These are phyloP conservation scores for Stenurella melanura DNA, from an alignment of 2,888 invertebrate genomes.

Conservation along the genomic window DNA sequence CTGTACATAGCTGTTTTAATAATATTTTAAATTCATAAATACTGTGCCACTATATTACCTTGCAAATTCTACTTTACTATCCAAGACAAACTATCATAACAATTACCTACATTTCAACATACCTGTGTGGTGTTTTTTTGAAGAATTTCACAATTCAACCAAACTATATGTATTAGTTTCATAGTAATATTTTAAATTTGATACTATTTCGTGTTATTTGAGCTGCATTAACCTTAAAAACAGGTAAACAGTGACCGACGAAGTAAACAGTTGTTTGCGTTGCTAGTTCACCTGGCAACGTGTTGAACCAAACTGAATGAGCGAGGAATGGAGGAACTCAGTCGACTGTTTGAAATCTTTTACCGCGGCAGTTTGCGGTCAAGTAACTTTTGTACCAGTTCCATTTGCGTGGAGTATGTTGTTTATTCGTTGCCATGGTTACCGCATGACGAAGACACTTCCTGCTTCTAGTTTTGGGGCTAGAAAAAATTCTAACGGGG, in stretches of 20 bases:
- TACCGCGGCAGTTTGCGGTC: constrained; percentile 53
- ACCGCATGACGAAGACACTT: constrained; percentile 56
- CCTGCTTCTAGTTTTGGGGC: constrained; percentile 49
- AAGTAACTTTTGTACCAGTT: constrained; percentile 59
- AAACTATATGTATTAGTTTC: background rate
- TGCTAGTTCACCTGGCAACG: constrained; percentile 37
- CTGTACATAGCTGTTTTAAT: background rate
- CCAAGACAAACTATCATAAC: constrained; percentile 3
- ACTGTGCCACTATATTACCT: background rate
- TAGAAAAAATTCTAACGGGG: constrained; percentile 45
- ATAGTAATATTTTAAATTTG: constrained; percentile 11
- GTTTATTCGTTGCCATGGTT: constrained; percentile 64
- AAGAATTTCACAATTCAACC: constrained; percentile 19
- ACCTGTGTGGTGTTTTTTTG: constrained; percentile 25
- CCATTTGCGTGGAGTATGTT: constrained; percentile 53
- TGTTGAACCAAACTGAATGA: constrained; percentile 18
- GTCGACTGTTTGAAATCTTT: constrained; percentile 16
- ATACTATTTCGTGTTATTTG: background rate
- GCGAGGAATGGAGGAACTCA: constrained; percentile 17
- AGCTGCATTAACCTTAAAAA: constrained; percentile 1
- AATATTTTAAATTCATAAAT: background rate
- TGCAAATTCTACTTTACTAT: constrained; percentile 9
- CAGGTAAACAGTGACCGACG: background rate
- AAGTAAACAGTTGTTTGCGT: constrained; percentile 31
- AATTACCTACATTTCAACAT: constrained; percentile 33